Conservation (phyloP, 2,888 invertebrate genomes). For the Drosophila tanythrix region DNA sequence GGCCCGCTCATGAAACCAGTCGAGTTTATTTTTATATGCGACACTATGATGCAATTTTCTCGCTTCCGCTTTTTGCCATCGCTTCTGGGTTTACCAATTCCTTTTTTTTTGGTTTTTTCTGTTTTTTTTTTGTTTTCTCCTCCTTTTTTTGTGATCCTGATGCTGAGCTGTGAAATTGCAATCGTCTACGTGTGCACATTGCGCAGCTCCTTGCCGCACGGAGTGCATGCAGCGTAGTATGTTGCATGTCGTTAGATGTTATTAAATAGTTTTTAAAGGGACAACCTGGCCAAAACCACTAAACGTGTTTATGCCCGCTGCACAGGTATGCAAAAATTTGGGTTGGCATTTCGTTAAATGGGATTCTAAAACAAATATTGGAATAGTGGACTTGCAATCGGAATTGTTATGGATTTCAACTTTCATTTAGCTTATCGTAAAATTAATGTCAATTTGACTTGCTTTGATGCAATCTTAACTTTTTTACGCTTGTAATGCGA, state of each 20-base stretch:
- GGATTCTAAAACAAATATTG: constrained; percentile 14
- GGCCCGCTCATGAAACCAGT: constrained; percentile 63
- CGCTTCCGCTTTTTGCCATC: constrained; percentile 64
- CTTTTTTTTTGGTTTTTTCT: background rate
- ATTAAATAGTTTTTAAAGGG: constrained; percentile 53
- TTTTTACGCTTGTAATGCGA: background rate
- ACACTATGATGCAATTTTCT: constrained; percentile 80
- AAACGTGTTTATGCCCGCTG: constrained; percentile 30
- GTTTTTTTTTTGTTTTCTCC: background rate
- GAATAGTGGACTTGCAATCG: background rate
- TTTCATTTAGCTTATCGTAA: background rate
- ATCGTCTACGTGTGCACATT: constrained; percentile 51
- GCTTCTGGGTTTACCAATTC: constrained; percentile 36
- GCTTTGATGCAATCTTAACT: background rate
- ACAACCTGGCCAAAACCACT: constrained; percentile 4
- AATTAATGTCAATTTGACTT: background rate
- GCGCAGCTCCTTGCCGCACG: constrained; percentile 3
- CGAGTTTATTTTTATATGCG: constrained; percentile 78
- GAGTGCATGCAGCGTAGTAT: constrained; percentile 1
- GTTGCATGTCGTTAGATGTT: constrained; percentile 43
- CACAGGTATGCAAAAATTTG: constrained; percentile 23
- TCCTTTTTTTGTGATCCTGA: constrained; percentile 7
- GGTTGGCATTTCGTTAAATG: constrained; percentile 7
- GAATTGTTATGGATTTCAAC: background rate
- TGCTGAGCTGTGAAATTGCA: constrained; percentile 75